Evolutionary conservation across 2,888 invertebrate genomes (phyloP), one percentile per base, ranked within the genome.

Genomic region (Idaea biselata): DNA sequence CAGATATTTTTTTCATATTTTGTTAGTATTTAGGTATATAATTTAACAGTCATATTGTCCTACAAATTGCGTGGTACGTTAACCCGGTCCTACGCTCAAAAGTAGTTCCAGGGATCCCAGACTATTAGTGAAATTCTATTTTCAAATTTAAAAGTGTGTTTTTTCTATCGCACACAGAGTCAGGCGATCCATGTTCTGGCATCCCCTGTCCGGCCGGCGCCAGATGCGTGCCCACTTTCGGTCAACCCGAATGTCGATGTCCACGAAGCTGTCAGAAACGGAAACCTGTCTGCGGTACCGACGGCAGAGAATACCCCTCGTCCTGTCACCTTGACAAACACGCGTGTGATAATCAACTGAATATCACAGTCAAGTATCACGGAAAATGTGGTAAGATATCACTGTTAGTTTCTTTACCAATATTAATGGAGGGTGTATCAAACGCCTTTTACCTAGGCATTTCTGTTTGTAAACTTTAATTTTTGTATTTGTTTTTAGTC

Each of bases 201-300:
- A 93, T 94, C 72, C 88, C 93, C 18, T 97, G 97, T 82, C 94
- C 94, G 65, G 94, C 93, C 69, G 96, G 96, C 1, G 95, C 96
- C 0, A 92, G 94, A 60, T 97, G 97, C 82, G 93, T 87, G 53
- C 90, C 93, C 44, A 85, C 93, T 1, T 96, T 96, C 77, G 97
- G 96, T 8, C 94, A 94, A 68, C 94, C 95, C 56, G 96, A 92
- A 67, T 92, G 92, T 65, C 79, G 89, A 72, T 97, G 98, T 87
- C 87, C 92, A 1, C 76, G 88, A 18, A 90, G 84, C 67, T 92
- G 92, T 68, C 96, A 96, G 69, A 94, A 94, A 82, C 95, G 96
- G 76, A 95, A 97, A 77, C 96, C 97, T 5, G 97, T 97, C 8
- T 98, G 98, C 79, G 97, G 97, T 25, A 97, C 96, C 16, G 97